Percentiles rank a stretch among this genome's conserved stretches.
These are phyloP conservation scores for Siniperca undulata DNA, from an alignment of 2,797 vertebrate genomes.

Conservation along the genomic window DNA sequence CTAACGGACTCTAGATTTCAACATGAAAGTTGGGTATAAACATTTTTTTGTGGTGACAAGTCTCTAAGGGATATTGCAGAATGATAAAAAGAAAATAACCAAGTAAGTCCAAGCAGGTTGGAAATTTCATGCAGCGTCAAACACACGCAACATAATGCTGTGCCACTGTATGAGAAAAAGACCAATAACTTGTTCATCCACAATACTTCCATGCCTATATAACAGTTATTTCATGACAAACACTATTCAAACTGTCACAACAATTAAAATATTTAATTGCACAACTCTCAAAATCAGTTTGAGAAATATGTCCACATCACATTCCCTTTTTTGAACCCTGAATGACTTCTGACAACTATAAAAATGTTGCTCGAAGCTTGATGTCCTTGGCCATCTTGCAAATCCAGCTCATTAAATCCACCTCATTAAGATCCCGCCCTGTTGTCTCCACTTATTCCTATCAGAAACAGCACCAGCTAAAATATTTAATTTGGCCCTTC, in stretches of 20 bases:
- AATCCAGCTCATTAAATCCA: conserved; percentile 26
- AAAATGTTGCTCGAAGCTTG: conserved; percentile 9
- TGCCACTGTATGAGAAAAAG: background rate
- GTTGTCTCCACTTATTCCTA: conserved; percentile 53
- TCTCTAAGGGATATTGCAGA: background rate
- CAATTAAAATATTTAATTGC: background rate
- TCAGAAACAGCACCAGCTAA: conserved; percentile 63
- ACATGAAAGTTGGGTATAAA: background rate
- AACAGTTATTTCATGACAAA: background rate
- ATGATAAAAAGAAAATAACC: background rate
- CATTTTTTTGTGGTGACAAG: background rate
- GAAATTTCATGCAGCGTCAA: background rate
- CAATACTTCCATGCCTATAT: background rate
- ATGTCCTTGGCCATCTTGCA: conserved; percentile 30
- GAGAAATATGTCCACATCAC: background rate
- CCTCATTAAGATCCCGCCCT: conserved; percentile 23
- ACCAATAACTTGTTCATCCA: background rate
- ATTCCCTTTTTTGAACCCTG: background rate
- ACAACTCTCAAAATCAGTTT: background rate
- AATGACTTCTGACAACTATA: conserved; percentile 26
- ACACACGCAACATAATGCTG: background rate
- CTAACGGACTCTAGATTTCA: background rate
- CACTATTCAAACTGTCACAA: background rate
- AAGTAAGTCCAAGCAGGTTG: no score
- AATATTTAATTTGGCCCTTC: conserved; percentile 81